Evolutionary conservation across 2,888 invertebrate species (phyloP).

Genomic region (Xestia sexstrigata): DNA sequence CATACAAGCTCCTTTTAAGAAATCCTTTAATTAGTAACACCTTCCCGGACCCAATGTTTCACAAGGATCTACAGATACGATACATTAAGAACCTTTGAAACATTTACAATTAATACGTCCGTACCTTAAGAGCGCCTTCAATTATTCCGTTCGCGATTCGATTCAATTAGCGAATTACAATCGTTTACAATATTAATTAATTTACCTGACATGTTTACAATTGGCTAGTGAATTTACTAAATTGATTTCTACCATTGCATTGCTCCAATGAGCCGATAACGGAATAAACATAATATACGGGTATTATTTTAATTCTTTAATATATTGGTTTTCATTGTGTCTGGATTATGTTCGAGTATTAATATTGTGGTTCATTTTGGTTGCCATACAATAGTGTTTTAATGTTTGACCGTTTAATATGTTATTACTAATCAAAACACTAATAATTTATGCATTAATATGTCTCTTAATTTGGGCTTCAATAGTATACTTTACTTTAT

Average conservation of each 20-base stretch:
- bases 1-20: neutral
- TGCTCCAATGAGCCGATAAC: slow-evolving; percentile 50
- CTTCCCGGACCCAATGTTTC: neutral
- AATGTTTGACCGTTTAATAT: slow-evolving; percentile 4
- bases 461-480: neutral
- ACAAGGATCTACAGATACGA: neutral
- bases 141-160: slow-evolving; percentile 34
- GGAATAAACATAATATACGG: slow-evolving; percentile 44
- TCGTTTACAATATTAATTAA: slow-evolving; percentile 70
- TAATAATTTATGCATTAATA: neutral
- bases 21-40: neutral
- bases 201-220: slow-evolving; percentile 67
- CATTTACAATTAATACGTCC: slow-evolving; percentile 30
- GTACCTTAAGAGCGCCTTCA: slow-evolving; percentile 50
- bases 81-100: slow-evolving; percentile 20
- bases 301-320: slow-evolving; percentile 46
- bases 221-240: slow-evolving; percentile 50
- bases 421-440: slow-evolving; percentile 1
- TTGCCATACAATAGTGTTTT: neutral
- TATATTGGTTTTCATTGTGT: slow-evolving; percentile 27
- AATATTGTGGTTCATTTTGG: slow-evolving; percentile 24
- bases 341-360: slow-evolving; percentile 25
- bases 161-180: slow-evolving; percentile 66
- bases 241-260: slow-evolving; percentile 59
- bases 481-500: too few relatives aligned